Base-by-base conservation (phyloP, 2,888 invertebrate species). In the Lochmaea crataegi region DNA sequence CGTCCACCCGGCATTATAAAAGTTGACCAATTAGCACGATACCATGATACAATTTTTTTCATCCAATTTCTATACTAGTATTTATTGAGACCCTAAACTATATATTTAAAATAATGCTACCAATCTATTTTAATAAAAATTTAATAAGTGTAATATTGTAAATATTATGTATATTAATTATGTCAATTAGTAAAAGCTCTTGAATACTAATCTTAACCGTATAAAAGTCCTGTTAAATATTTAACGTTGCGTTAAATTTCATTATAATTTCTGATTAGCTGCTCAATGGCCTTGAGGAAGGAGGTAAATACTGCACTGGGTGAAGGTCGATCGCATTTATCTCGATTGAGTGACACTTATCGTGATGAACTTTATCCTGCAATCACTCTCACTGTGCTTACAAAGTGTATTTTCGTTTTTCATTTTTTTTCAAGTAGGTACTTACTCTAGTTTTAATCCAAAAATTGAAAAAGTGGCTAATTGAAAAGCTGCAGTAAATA, bases 381-480 rank as follows among this genome's bases (percentile, higher is more conserved):
- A 41, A 51, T 53, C 70, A 70, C 70, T 61, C 32, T 64, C 70
- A 70, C 70, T 70, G 64, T 64, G 70, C 64, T 70, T 70, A 64
- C 64, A 64, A 22, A 18, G 42, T 22, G 16, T 18, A 26, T 53
- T 57, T 63, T 26, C n/a, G 11, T 18, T n/a, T 57, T 68, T 48
- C 14, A 45, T n/a, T 2, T 16, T n/a, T 56, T 14, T 51, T 65
- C 5, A 38, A 6, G 32, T 42, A 65, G 57, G 56, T 74, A 76
- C 77, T 76, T 78, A 78, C 77, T 75, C 65, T 48, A 63, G 67
- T 66, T 60, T 66, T 72, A 76, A 68, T 73, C 76, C 51, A 75
- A 75, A 64, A 63, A 64, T 51, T n/a, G 16, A 53, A 57, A 68
- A 56, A 51, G 48, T 16, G 14, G 68, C 61, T 57, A 72, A 77